Evolutionary conservation across 2,113 vertebrate species (phyloP), one percentile per base, ranked within the genome.

Genomic region (Donacobius atricapilla): DNA sequence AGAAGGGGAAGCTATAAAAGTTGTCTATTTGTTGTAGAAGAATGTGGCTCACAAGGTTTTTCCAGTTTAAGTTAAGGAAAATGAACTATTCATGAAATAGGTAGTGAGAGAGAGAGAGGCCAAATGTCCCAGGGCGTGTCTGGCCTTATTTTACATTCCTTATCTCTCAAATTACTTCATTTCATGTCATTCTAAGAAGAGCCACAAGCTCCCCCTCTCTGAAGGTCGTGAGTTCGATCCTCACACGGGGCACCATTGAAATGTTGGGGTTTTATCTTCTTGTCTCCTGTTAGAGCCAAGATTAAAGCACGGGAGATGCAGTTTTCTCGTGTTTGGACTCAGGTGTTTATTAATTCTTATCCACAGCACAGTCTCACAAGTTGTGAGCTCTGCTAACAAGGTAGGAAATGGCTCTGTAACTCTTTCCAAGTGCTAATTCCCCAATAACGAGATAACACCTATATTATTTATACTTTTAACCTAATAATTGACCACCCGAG

Each of bases 161-260:
- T 9, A 1, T 14, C 64, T 33, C 68, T 39, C 33, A 54, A 61
- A 30, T 10, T 2, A 7, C 28, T 77, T 33, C 6, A 18, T 56
- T 63, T 20, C 6, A 9, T 53, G 35, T 14, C 13, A 6, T 18
- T 4, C 30, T 5, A 2, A 1, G 1, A 45, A 44, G 28, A 50
- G 18, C 7, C 45, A 28, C 7, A 35, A 35, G 23, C n/a, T 35
- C 56, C 25, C 56, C 56, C n/a, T 58, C n/a, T 98, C 98, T 98
- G 98, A 98, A 98, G 98, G 98, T 98, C 98, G 98, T 98, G 98
- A 98, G 98, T 98, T 98, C 98, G 97, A 98, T 73, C 98, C 98
- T 98, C 98, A 98, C 98, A 98, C 97, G 98, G 98, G 98, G 97
- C 98, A 98, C n/a, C 23, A 58, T 58, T 37, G 25, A 58, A 58